Percentiles rank a stretch among this genome's conserved stretches.
These are phyloP conservation scores for Camponotus floridanus DNA, from an alignment of 1,140 invertebrate genomes.

Conservation along the genomic window DNA sequence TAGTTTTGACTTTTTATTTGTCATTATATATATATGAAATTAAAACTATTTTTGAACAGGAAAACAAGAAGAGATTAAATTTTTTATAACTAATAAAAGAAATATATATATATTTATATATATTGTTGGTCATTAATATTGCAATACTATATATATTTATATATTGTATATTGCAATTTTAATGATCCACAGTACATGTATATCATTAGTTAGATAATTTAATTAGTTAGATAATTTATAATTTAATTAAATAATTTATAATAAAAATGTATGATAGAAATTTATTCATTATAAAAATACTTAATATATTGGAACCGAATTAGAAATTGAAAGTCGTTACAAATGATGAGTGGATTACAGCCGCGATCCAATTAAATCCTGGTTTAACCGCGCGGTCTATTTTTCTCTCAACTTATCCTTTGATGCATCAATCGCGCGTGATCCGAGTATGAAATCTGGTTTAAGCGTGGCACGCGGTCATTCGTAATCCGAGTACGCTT, in stretches of 20 bases:
- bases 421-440: background rate
- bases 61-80: background rate
- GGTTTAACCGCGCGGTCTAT: background rate
- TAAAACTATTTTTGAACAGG: background rate
- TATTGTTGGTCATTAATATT: too few species aligned
- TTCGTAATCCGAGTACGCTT: conserved; percentile 36
- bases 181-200: too few species aligned
- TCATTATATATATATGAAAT: background rate
- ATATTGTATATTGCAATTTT: background rate
- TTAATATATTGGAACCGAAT: background rate
- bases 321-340: background rate
- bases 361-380: conserved; percentile 8
- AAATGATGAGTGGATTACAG: background rate
- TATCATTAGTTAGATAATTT: too few species aligned
- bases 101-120: background rate
- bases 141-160: background rate
- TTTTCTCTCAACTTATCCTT: conserved; percentile 1
- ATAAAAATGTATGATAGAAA: too few species aligned
- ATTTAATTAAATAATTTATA: too few species aligned
- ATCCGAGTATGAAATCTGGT: background rate
- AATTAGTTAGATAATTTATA: background rate
- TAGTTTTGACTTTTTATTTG: conserved; percentile 7
- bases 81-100: background rate
- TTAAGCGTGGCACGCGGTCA: conserved; percentile 1
- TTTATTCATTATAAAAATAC: background rate